Evolutionary conservation across 2,797 vertebrate species (phyloP).

Genomic region (Sardinella longiceps): DNA sequence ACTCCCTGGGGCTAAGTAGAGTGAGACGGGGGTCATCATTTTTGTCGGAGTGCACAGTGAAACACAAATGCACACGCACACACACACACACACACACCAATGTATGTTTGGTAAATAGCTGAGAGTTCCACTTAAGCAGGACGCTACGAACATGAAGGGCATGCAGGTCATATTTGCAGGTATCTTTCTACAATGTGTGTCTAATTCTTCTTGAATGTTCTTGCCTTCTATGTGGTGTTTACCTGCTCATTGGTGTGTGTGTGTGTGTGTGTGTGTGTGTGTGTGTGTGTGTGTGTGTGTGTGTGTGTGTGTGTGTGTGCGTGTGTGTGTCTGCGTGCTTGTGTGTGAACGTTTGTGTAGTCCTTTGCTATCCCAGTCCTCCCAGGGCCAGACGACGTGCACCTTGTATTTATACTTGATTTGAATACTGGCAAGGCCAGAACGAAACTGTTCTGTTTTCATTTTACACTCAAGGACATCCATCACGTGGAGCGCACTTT

Average conservation of each 20-base stretch:
- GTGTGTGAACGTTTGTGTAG: not conserved
- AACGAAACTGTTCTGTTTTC: not conserved
- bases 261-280: not conserved
- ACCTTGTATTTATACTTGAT: not conserved
- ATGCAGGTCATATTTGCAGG: constrained; percentile 13
- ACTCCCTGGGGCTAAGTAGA: constrained; percentile 64
- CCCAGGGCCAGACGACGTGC: not conserved
- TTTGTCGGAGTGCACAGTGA: constrained; percentile 55
- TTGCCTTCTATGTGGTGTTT: not conserved
- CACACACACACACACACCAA: not conserved
- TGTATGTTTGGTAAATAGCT: constrained; percentile 32
- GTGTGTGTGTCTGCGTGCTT: not conserved
- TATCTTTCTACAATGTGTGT: not conserved
- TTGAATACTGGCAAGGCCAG: not conserved
- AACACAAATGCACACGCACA: not conserved
- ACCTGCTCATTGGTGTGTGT: not conserved
- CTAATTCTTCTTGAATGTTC: not conserved
- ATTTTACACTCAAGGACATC: not conserved
- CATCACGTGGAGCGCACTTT: not conserved
- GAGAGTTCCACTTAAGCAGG: constrained; percentile 26
- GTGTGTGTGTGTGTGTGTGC: not conserved
- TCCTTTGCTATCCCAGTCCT: not conserved
- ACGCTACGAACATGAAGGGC: constrained; percentile 39
- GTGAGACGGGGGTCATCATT: constrained; percentile 50
- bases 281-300: not conserved